Percentiles rank a stretch among this genome's conserved stretches.
These are phyloP conservation scores for Morbakka virulenta DNA, from an alignment of 30 jellyfish, hydroid and myxozoan species.

Conservation along the genomic window DNA sequence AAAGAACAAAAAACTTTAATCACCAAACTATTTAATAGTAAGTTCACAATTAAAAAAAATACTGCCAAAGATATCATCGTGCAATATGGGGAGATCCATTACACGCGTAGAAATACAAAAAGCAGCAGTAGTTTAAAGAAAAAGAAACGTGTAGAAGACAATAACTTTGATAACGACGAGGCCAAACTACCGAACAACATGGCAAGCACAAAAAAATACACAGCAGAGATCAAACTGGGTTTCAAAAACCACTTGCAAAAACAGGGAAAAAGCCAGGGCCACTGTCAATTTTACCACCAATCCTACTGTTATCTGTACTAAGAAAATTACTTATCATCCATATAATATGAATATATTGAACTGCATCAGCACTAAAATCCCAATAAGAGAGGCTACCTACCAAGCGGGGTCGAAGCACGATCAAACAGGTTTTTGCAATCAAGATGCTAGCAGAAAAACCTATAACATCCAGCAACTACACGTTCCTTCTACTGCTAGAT, in stretches of 20 bases:
- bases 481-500: constrained; percentile 16
- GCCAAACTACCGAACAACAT: no score
- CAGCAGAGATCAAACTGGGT: no score
- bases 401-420: constrained; percentile 9
- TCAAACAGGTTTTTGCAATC: no score
- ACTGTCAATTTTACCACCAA: background rate
- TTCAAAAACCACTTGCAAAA: background rate
- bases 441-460: background rate
- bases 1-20: constrained; percentile 4
- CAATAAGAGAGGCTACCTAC: background rate
- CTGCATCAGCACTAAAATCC: background rate
- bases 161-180: no score
- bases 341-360: background rate
- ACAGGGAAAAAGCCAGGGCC: constrained; percentile 13
- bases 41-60: constrained; percentile 1
- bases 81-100: no score
- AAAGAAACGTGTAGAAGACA: no score
- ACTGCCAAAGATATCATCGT: constrained; percentile 5
- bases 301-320: constrained; percentile 1
- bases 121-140: no score
- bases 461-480: constrained; percentile 5
- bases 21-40: constrained; percentile 3
- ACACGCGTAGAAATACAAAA: no score
- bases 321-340: background rate
- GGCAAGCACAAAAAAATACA: no score